These are phyloP conservation scores for Ceratina calcarata DNA, from an alignment of 1,140 invertebrate species.

Conservation along the genomic window DNA sequence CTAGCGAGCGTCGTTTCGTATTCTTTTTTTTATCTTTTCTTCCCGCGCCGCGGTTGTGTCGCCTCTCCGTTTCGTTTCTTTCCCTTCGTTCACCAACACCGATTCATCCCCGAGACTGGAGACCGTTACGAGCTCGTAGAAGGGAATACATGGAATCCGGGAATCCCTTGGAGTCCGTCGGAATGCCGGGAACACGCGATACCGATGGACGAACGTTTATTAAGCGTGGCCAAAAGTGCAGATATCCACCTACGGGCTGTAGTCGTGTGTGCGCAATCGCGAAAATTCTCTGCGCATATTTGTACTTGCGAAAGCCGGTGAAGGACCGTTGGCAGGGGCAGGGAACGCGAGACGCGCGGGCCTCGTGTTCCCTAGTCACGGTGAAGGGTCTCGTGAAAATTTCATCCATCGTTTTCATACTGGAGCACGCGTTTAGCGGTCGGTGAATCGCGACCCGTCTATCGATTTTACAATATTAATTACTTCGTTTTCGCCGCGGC, in stretches of 20 bases:
- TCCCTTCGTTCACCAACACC: conserved; percentile 7
- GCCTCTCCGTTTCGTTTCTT: conserved; percentile 1
- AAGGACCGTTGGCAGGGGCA: neutral
- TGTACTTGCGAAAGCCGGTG: neutral
- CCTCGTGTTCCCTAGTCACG: neutral
- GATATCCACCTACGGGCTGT: neutral
- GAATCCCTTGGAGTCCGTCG: conserved; percentile 43
- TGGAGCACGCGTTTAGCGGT: conserved; percentile 10
- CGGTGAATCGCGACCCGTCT: neutral
- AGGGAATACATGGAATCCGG: conserved; percentile 36
- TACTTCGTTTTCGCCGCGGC: neutral
- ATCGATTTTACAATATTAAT: conserved; percentile 40
- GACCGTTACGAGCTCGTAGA: conserved; percentile 36
- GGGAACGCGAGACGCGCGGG: neutral
- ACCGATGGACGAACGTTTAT: conserved; percentile 54
- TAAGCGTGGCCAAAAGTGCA: conserved; percentile 45
- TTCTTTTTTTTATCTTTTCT: neutral
- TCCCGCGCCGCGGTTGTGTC: neutral
- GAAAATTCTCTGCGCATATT: conserved; percentile 20
- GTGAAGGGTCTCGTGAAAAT: conserved; percentile 40
- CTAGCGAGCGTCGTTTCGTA: conserved; percentile 29
- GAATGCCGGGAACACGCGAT: conserved; percentile 48
- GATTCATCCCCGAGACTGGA: neutral
- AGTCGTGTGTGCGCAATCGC: neutral
- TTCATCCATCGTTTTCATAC: conserved; percentile 52